phyloP scores from a whole-genome alignment of 2,113 vertebrate species.

The Labeo rohita region DNA sequence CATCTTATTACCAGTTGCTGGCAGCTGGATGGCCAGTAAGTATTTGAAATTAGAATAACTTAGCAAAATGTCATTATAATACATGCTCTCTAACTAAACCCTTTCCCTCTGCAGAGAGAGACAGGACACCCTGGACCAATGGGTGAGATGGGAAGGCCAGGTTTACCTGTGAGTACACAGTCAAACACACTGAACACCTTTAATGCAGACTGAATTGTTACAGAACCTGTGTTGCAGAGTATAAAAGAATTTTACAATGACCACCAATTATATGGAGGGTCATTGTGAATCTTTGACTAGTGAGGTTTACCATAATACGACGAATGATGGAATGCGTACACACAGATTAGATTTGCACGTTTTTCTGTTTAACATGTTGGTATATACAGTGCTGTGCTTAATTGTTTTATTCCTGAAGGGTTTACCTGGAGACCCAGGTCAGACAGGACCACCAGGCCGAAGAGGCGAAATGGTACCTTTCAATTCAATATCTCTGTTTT shows the following conservation, averaged over 20 bases:
- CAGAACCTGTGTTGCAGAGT: background rate
- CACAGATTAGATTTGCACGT: background rate
- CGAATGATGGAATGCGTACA: background rate
- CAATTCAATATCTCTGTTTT: background rate
- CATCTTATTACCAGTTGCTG: conserved; percentile 79
- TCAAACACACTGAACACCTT: background rate
- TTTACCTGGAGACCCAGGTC: conserved; percentile 72
- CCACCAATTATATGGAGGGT: background rate
- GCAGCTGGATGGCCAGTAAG: background rate
- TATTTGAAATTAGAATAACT: too few species aligned
- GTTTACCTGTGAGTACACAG: conserved; percentile 75
- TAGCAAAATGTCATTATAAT: too few species aligned
- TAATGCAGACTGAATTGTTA: background rate
- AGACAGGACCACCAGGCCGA: conserved; percentile 70
- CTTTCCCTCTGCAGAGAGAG: conserved; percentile 66
- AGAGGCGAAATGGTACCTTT: conserved; percentile 73
- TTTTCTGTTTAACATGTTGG: background rate
- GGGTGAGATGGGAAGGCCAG: conserved; percentile 78
- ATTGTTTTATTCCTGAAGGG: conserved; percentile 69
- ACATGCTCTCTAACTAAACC: background rate
- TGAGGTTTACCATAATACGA: background rate
- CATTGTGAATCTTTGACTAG: background rate
- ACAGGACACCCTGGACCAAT: conserved; percentile 69
- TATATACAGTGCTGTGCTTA: background rate
- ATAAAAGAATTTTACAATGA: background rate